A percentile compares a stretch with the other conserved stretches of the same genome.
Conservation (phyloP, 2,113 vertebrate genomes). For the Hiodon tergisus region DNA sequence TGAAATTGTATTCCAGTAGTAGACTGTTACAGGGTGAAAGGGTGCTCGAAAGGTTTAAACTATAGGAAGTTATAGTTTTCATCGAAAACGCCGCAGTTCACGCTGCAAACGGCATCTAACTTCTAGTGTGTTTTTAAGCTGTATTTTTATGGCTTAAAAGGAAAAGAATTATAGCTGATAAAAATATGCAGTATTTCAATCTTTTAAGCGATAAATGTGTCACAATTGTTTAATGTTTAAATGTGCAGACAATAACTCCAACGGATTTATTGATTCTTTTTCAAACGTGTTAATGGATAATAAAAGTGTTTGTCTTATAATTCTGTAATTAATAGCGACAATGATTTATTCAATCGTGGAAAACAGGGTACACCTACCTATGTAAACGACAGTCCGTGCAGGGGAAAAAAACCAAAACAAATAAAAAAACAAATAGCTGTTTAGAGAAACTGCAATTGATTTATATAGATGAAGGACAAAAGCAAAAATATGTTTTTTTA, state of each 20-base stretch:
- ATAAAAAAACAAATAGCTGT: slow-evolving; percentile 13
- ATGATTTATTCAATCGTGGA: slow-evolving; percentile 31
- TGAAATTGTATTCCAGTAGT: too few relatives aligned
- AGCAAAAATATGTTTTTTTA: slow-evolving; percentile 18
- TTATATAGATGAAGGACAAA: slow-evolving; percentile 32
- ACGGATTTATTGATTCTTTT: not conserved
- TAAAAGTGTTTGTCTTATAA: not conserved
- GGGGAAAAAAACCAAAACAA: slow-evolving; percentile 1
- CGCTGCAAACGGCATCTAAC: too few relatives aligned
- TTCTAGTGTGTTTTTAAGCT: not conserved
- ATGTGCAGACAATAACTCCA: not conserved
- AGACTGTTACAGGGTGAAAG: too few relatives aligned
- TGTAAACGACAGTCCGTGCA: slow-evolving; percentile 36
- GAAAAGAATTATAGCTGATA: not conserved
- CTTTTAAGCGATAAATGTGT: too few relatives aligned
- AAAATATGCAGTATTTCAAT: not conserved
- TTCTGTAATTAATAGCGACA: slow-evolving; percentile 6
- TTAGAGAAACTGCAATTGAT: slow-evolving; percentile 33
- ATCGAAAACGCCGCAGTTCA: too few relatives aligned
- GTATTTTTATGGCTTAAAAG: not conserved
- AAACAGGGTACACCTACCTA: slow-evolving; percentile 53
- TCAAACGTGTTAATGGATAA: not conserved
- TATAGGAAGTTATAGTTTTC: too few relatives aligned
- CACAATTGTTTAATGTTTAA: not conserved
- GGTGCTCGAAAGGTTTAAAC: too few relatives aligned